Conservation (phyloP, 2,888 invertebrate genomes). For the Eupithecia subfuscata region DNA sequence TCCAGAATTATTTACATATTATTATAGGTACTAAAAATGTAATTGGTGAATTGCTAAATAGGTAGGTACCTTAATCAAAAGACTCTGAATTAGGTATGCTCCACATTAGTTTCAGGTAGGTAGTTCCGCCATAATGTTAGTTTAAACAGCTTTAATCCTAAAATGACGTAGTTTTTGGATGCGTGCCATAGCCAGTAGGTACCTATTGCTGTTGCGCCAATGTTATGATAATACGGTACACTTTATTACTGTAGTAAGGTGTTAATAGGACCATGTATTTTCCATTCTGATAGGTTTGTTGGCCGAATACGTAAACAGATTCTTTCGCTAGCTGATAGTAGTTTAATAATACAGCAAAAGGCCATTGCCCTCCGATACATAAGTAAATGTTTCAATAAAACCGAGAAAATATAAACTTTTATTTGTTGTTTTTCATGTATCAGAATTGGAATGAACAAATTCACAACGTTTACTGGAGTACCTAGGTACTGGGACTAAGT, state of each 20-base stretch:
- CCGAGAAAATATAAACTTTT: background rate
- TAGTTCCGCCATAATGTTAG: background rate
- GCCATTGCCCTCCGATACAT: background rate
- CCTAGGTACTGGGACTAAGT: too few relatives aligned
- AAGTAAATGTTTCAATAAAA: background rate
- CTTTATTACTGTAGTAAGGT: slow-evolving; percentile 27
- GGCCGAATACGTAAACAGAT: background rate
- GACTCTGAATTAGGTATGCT: background rate
- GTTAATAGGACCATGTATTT: slow-evolving; percentile 22
- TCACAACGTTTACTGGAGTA: background rate
- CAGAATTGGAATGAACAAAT: background rate
- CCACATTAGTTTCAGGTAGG: background rate
- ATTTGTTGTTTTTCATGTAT: background rate
- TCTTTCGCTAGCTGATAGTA: slow-evolving; percentile 7
- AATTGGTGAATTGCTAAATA: background rate
- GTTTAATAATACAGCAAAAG: background rate
- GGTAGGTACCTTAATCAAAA: too few relatives aligned
- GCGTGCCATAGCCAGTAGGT: slow-evolving; percentile 23
- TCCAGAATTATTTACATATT: too few relatives aligned
- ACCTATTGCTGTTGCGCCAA: slow-evolving; percentile 23
- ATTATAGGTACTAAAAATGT: too few relatives aligned
- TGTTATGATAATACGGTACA: slow-evolving; percentile 29
- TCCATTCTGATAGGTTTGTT: slow-evolving; percentile 19
- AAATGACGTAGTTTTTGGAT: slow-evolving; percentile 24
- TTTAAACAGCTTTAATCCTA: background rate